Conservation (phyloP, 2,888 invertebrate genomes). For the Gryllus longicercus region DNA sequence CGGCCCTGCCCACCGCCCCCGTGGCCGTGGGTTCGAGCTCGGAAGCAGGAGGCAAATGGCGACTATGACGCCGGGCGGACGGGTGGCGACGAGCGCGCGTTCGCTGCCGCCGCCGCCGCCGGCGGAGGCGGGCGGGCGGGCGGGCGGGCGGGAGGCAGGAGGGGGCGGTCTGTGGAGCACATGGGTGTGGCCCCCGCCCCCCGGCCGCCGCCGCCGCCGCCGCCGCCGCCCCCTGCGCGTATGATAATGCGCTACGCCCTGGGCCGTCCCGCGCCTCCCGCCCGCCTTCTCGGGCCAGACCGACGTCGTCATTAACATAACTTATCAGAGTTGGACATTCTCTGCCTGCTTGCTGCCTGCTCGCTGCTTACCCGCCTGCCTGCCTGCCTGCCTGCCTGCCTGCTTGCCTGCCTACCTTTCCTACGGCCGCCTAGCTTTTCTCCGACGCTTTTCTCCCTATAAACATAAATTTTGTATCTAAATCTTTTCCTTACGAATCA, state of each 20-base stretch:
- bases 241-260: neutral
- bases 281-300: neutral
- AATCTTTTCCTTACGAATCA: neutral
- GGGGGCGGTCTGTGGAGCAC: too few relatives aligned
- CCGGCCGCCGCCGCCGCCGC: too few relatives aligned
- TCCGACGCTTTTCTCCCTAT: neutral
- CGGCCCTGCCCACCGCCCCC: too few relatives aligned
- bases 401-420: neutral
- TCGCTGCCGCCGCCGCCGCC: too few relatives aligned
- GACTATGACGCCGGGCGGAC: too few relatives aligned
- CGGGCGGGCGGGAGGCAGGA: too few relatives aligned
- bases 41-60: too few relatives aligned
- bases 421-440: too few relatives aligned
- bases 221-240: neutral
- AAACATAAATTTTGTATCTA: neutral
- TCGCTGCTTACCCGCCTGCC: neutral
- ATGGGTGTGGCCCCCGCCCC: too few relatives aligned
- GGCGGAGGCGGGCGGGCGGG: too few relatives aligned
- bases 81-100: too few relatives aligned
- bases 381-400: neutral
- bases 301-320: constrained; percentile 17
- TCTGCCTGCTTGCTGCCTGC: neutral
- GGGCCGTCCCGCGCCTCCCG: neutral
- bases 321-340: constrained; percentile 17
- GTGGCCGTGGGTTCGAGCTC: too few relatives aligned